Conservation (phyloP, 1,140 invertebrate species). For the Adoxophyes honmai region DNA sequence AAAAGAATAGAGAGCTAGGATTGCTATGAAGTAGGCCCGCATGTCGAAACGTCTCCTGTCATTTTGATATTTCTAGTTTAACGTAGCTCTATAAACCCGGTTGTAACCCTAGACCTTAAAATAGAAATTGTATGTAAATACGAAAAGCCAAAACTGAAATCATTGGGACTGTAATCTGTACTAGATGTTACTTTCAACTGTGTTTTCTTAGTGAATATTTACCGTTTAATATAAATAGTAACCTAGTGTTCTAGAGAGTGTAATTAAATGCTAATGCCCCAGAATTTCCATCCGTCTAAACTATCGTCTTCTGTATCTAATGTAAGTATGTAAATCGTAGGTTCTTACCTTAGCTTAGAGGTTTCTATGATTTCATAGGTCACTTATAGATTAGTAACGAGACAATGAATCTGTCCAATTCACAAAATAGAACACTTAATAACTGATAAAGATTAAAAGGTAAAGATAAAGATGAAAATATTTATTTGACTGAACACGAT, state of each 20-base stretch:
- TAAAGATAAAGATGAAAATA: too few relatives aligned
- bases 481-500: too few relatives aligned
- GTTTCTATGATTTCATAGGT: constrained; percentile 36
- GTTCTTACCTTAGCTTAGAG: constrained; percentile 56
- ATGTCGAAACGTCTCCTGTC: neutral
- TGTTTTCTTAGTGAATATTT: constrained; percentile 46
- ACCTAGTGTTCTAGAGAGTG: constrained; percentile 50
- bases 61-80: neutral
- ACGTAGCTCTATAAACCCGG: constrained; percentile 8
- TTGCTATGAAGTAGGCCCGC: neutral
- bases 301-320: constrained; percentile 72
- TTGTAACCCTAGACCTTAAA: constrained; percentile 10
- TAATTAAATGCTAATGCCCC: constrained; percentile 73
- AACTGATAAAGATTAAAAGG: too few relatives aligned
- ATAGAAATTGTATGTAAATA: constrained; percentile 9
- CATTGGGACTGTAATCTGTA: neutral
- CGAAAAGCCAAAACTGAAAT: neutral
- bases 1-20: constrained; percentile 11
- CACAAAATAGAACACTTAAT: too few relatives aligned
- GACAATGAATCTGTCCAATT: too few relatives aligned
- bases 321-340: constrained; percentile 66
- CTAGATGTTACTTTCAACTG: neutral
- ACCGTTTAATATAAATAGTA: constrained; percentile 48
- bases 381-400: constrained; percentile 28
- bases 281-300: constrained; percentile 76